Conservation (phyloP, 1,140 invertebrate species). For the Aphis gossypii region DNA sequence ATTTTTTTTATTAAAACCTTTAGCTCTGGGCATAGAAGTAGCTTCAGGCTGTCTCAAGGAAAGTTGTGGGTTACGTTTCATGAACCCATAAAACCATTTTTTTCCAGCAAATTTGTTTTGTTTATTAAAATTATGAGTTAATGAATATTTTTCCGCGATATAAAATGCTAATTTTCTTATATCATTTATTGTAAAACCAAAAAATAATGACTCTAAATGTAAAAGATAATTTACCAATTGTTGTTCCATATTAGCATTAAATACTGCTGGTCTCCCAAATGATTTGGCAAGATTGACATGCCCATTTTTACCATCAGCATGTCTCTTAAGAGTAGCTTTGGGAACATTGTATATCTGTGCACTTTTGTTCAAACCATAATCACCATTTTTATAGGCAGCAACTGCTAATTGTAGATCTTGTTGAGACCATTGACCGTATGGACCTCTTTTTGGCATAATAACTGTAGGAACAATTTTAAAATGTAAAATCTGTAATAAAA, state of each 20-base stretch:
- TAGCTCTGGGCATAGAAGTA: constrained; percentile 64
- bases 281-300: neutral
- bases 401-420: too few relatives aligned
- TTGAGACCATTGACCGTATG: too few relatives aligned
- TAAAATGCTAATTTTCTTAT: constrained; percentile 57
- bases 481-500: too few relatives aligned
- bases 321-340: neutral
- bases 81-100: constrained; percentile 56
- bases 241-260: constrained; percentile 41
- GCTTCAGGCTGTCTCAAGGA: constrained; percentile 64
- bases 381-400: too few relatives aligned
- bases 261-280: constrained; percentile 31
- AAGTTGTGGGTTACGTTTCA: constrained; percentile 63
- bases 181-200: constrained; percentile 50
- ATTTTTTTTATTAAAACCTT: constrained; percentile 63
- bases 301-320: neutral
- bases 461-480: too few relatives aligned
- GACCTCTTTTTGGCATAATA: too few relatives aligned
- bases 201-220: constrained; percentile 47
- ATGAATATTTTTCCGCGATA: constrained; percentile 52
- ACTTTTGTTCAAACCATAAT: neutral
- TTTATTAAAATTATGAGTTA: constrained; percentile 50
- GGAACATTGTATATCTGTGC: neutral
- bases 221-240: constrained; percentile 36
- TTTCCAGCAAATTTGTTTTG: constrained; percentile 43